phyloP scores from a whole-genome alignment of 2,888 invertebrate species.

The Apamea anceps region DNA sequence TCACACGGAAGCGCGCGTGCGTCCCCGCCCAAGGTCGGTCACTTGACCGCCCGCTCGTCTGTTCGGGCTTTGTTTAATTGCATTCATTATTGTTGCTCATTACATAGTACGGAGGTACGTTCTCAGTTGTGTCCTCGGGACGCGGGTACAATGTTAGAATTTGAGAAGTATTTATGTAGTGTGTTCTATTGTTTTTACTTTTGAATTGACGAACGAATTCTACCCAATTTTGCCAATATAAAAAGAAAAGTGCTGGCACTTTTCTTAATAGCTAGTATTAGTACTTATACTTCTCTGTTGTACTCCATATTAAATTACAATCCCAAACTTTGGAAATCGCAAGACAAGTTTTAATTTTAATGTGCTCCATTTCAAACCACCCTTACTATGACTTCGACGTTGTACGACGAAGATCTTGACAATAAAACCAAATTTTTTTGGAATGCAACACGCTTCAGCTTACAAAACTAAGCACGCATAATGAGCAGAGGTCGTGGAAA shows the following conservation, averaged over 20 bases:
- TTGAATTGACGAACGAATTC: not conserved
- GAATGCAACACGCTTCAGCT: not conserved
- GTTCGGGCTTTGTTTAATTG: constrained; percentile 67
- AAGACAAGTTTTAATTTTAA: not conserved
- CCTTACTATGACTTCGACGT: no score
- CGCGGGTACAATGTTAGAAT: constrained; percentile 23
- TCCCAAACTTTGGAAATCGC: not conserved
- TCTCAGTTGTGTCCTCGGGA: constrained; percentile 47
- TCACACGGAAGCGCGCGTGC: constrained; percentile 75
- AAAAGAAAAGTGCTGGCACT: not conserved
- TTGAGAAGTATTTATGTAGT: constrained; percentile 11
- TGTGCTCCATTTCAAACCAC: no score
- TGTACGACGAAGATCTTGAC: not conserved
- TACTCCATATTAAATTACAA: not conserved
- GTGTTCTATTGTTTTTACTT: constrained; percentile 9
- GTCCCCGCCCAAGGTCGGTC: constrained; percentile 75
- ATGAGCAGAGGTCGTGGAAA: constrained; percentile 32
- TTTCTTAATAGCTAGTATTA: not conserved
- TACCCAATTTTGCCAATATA: not conserved
- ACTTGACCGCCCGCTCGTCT: constrained; percentile 66
- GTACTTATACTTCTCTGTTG: not conserved
- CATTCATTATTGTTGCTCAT: constrained; percentile 61
- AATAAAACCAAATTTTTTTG: not conserved
- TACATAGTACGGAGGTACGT: constrained; percentile 46
- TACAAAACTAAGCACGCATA: constrained; percentile 28